Base-by-base conservation (phyloP, 2,113 vertebrate species). In the Oxyura jamaicensis region DNA sequence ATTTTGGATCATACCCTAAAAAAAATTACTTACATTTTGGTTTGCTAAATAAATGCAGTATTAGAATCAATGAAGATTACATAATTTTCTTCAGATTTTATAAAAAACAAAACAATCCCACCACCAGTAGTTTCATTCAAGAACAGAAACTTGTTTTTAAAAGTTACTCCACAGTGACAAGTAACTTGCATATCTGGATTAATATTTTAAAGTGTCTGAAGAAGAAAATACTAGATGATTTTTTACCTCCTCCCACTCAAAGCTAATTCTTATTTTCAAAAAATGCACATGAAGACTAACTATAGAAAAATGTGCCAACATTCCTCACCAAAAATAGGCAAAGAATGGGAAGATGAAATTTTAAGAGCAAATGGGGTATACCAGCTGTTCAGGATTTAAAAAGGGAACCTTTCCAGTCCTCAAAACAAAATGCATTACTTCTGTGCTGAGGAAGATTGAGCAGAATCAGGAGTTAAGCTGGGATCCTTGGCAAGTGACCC, bases 311-410 rank as follows among this genome's bases (percentile, higher is more conserved):
- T 96, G 93, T 82, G 71, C 83, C 91, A 85, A 76, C 95, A 94
- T 96, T 96, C 95, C 94, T 91, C 88, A 93, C 96, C 96, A 95
- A 92, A 97, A 97, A 96, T 94, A 96, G 93, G 86, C 95, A 97
- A 96, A 96, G 94, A 97, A 95, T 91, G 93, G 95, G 95, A 96
- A 95, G 95, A 96, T 59, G 94, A 95, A 85, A 87, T 90, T 96
- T 96, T 96, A 90, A 94, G 87, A 87, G 86, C 91, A 92, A 96
- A 91, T 83, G 88, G 91, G 78, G 83, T 92, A 66, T 84, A 95
- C 93, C 96, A 96, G 96, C 96, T 96, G 96, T 95, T 93, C 69
- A 84, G 96, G 90, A 93, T 94, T 97, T 92, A 93, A 91, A 86
- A 86, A 85, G 81, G 74, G 55, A 94, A 91, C 50, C 33, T 83